Evolutionary conservation across 2,797 vertebrate genomes (phyloP).

Genomic region (Toxotes lorentzi): DNA sequence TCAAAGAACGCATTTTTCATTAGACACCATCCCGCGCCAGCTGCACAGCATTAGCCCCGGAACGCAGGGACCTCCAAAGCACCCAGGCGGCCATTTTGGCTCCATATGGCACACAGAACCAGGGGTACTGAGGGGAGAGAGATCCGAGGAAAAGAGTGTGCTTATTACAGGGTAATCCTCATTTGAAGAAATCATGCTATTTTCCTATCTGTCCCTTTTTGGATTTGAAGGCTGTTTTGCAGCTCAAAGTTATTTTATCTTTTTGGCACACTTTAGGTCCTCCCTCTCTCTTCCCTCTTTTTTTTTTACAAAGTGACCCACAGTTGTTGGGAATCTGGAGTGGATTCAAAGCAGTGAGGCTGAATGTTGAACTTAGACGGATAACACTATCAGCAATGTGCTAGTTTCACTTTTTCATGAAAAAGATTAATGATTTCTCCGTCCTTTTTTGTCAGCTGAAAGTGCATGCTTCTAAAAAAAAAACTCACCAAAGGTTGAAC

Average conservation of each 20-base stretch:
- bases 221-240: conserved; percentile 58
- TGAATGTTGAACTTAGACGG: conserved; percentile 62
- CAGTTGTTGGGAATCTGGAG: conserved; percentile 62
- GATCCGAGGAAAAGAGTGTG: conserved; percentile 41
- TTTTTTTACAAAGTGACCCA: conserved; percentile 41
- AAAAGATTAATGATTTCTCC: conserved; percentile 66
- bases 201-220: conserved; percentile 55
- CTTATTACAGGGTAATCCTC: conserved; percentile 59
- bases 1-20: conserved; percentile 85
- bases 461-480: conserved; percentile 60
- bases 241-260: conserved; percentile 53
- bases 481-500: conserved; percentile 58
- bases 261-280: conserved; percentile 41
- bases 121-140: conserved; percentile 42
- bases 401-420: conserved; percentile 64
- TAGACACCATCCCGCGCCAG: conserved; percentile 82
- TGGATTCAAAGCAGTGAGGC: conserved; percentile 64
- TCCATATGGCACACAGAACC: conserved; percentile 79
- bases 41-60: conserved; percentile 84
- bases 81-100: conserved; percentile 78
- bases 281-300: conserved; percentile 28
- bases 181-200: conserved; percentile 60
- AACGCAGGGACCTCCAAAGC: conserved; percentile 80
- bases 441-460: conserved; percentile 63
- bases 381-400: conserved; percentile 69